Percentiles rank a stretch among this genome's conserved stretches.
phyloP scores from a whole-genome alignment of 2,888 invertebrate species.

The Ophion obscuratus region DNA sequence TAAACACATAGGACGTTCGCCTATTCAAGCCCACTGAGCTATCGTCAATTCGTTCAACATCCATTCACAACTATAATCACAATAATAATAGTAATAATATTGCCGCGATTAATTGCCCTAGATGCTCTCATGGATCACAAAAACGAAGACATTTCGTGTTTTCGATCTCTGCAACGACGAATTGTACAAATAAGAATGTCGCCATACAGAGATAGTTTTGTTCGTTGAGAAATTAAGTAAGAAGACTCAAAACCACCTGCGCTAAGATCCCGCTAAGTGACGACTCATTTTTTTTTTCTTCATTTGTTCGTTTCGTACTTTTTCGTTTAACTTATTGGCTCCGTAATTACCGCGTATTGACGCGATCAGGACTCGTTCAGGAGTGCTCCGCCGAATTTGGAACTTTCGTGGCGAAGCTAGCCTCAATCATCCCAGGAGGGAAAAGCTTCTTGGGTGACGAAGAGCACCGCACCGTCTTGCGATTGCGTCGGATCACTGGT shows the following conservation, averaged over 20 bases:
- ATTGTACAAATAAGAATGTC: slow-evolving; percentile 28
- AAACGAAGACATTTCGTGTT: slow-evolving; percentile 41
- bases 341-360: slow-evolving; percentile 60
- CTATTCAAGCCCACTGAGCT: slow-evolving; percentile 2
- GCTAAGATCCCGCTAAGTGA: slow-evolving; percentile 4
- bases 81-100: slow-evolving; percentile 74
- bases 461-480: slow-evolving; percentile 82
- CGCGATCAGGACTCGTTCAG: slow-evolving; percentile 5
- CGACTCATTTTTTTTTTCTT: neutral
- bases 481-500: slow-evolving; percentile 68
- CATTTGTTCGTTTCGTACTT: slow-evolving; percentile 10
- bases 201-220: slow-evolving; percentile 28
- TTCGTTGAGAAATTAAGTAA: slow-evolving; percentile 49
- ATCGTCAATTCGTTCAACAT: slow-evolving; percentile 68
- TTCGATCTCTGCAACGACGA: slow-evolving; percentile 23
- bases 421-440: slow-evolving; percentile 89
- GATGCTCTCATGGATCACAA: slow-evolving; percentile 40
- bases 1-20: neutral
- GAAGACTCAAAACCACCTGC: slow-evolving; percentile 27
- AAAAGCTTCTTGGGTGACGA: slow-evolving; percentile 87
- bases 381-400: slow-evolving; percentile 45
- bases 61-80: slow-evolving; percentile 77
- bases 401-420: slow-evolving; percentile 28
- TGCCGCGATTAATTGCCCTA: slow-evolving; percentile 78
- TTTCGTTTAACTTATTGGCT: slow-evolving; percentile 15